A percentile compares a stretch with the other conserved stretches of the same genome.
These are phyloP conservation scores for Smithornis capensis DNA, from an alignment of 2,113 vertebrate genomes.

Conservation along the genomic window DNA sequence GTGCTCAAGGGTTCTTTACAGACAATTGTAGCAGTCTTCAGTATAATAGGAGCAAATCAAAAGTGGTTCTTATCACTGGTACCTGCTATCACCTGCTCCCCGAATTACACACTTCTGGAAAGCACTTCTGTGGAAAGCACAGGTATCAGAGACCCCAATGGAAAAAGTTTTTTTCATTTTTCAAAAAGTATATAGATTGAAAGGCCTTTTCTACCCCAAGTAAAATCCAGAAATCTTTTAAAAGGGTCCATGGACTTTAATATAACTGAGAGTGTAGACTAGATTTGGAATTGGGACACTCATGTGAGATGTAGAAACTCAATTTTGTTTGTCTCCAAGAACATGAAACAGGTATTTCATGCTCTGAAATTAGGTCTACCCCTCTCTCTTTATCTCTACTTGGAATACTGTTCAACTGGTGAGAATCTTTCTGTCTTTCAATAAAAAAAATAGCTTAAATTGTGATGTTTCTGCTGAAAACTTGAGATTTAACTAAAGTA, in stretches of 20 bases:
- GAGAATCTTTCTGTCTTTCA: background rate
- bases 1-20: background rate
- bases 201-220: background rate
- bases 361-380: background rate
- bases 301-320: fast-evolving
- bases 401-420: background rate
- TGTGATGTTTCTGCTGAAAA: background rate
- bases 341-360: background rate
- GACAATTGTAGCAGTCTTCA: background rate
- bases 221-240: background rate
- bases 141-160: too few species aligned
- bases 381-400: background rate
- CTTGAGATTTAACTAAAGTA: background rate
- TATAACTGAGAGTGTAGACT: background rate
- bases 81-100: background rate
- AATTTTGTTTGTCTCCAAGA: background rate
- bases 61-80: background rate
- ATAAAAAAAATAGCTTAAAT: background rate
- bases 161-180: background rate
- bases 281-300: background rate
- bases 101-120: too few species aligned
- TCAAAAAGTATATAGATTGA: background rate
- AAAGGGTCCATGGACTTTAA: background rate
- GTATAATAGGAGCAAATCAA: background rate
- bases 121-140: too few species aligned